Evolutionary conservation across 1,140 invertebrate genomes (phyloP).

Genomic region (Nautilus pompilius): DNA sequence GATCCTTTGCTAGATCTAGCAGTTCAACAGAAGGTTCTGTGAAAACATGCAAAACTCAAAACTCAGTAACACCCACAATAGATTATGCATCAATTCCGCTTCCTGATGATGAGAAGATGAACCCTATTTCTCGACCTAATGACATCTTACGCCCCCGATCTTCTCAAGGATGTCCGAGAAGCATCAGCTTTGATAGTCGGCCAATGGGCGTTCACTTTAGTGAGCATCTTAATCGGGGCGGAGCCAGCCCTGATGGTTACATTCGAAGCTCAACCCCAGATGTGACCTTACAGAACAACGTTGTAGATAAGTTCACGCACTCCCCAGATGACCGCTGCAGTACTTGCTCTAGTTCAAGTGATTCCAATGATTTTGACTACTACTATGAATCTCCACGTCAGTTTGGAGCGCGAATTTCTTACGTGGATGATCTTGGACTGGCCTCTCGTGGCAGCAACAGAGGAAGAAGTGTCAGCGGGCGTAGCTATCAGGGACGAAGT

Average conservation of each 20-base stretch:
- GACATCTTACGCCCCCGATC: background rate
- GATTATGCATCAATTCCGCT: conserved; percentile 19
- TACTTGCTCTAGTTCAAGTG: conserved; percentile 48
- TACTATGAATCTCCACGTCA: conserved; percentile 27
- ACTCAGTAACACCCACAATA: conserved; percentile 13
- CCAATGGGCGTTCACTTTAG: conserved; percentile 12
- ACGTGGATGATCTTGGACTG: conserved; percentile 48
- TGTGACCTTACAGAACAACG: background rate
- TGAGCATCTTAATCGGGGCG: background rate
- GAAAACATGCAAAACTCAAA: conserved; percentile 20
- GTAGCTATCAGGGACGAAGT: background rate
- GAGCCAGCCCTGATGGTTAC: background rate
- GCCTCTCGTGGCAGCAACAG: background rate
- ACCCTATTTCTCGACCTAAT: conserved; percentile 40
- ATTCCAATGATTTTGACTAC: conserved; percentile 43
- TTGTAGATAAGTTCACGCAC: background rate
- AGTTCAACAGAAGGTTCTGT: conserved; percentile 1
- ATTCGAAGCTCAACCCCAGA: background rate
- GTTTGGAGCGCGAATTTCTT: conserved; percentile 33
- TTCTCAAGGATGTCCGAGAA: conserved; percentile 35
- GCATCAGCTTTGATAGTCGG: conserved; percentile 44
- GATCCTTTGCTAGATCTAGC: background rate
- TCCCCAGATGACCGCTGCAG: conserved; percentile 42
- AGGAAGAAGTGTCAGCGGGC: background rate
- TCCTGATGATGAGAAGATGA: conserved; percentile 44